Percentiles rank a stretch among this genome's conserved stretches.
These are phyloP conservation scores for Leptopilina myrica DNA, from an alignment of 2,888 invertebrate genomes.

Conservation along the genomic window DNA sequence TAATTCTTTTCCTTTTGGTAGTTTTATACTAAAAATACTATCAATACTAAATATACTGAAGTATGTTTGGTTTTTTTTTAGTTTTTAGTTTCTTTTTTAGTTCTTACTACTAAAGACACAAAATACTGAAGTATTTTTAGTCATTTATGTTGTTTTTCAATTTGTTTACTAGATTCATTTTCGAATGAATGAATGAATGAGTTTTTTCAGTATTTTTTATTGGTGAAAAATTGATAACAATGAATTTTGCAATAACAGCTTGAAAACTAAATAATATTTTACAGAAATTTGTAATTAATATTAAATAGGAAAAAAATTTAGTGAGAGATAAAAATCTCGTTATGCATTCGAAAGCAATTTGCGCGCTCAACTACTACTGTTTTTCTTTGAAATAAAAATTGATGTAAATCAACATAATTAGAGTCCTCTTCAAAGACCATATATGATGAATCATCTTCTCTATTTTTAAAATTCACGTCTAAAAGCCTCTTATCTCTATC, in stretches of 20 bases:
- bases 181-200: too few relatives aligned
- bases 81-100: too few relatives aligned
- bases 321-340: not conserved
- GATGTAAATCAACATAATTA: not conserved
- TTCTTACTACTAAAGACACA: too few relatives aligned
- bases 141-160: too few relatives aligned
- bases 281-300: not conserved
- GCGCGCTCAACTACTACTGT: not conserved
- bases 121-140: too few relatives aligned
- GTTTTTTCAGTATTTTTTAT: too few relatives aligned
- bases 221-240: not conserved
- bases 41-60: too few relatives aligned
- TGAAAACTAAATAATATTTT: not conserved
- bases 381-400: constrained; percentile 10
- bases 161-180: too few relatives aligned
- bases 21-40: too few relatives aligned
- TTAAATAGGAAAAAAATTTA: not conserved
- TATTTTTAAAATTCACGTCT: not conserved
- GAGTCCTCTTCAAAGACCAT: constrained; percentile 2
- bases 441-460: not conserved
- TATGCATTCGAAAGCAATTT: constrained; percentile 9
- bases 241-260: not conserved
- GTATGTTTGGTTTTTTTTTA: too few relatives aligned
- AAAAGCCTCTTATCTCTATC: not conserved
- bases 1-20: too few relatives aligned